Evolutionary conservation across 2,888 invertebrate genomes (phyloP).

Genomic region (Tromatobia lineatoria): DNA sequence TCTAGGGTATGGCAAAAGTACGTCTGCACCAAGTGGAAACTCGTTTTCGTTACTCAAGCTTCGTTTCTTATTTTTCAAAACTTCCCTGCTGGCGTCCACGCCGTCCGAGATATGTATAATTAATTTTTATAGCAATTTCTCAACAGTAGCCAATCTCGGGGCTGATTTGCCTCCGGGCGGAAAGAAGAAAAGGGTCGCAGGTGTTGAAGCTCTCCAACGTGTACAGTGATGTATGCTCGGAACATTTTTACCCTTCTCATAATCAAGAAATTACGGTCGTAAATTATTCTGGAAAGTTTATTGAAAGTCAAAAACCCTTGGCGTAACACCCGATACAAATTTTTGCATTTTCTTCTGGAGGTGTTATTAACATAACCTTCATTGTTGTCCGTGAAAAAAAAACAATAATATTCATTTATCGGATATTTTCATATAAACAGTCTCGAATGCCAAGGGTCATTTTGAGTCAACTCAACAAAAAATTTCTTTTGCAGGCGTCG

Average conservation of each 20-base stretch:
- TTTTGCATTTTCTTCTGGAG: too few species aligned
- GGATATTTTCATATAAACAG: too few species aligned
- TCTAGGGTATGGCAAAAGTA: constrained; percentile 30
- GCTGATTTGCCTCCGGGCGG: constrained; percentile 43
- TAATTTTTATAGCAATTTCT: constrained; percentile 66
- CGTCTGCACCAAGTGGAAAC: constrained; percentile 46
- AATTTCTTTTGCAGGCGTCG: too few species aligned
- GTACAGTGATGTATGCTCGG: not conserved
- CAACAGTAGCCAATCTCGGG: constrained; percentile 63
- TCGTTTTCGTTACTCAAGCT: constrained; percentile 54
- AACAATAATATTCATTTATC: too few species aligned
- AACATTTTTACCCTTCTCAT: not conserved
- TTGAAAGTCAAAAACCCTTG: not conserved
- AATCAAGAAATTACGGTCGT: not conserved
- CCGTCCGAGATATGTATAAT: constrained; percentile 61
- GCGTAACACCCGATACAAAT: too few species aligned
- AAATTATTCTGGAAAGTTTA: not conserved
- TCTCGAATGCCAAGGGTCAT: too few species aligned
- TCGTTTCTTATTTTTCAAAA: constrained; percentile 52
- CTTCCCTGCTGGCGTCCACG: not conserved
- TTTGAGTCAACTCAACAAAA: too few species aligned
- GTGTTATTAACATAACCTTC: too few species aligned
- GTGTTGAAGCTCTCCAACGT: constrained; percentile 18
- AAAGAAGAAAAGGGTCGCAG: constrained; percentile 35
- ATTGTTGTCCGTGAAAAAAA: not conserved